Base-by-base conservation (phyloP, 2,113 vertebrate genomes). In the Sinocyclocheilus grahami region DNA sequence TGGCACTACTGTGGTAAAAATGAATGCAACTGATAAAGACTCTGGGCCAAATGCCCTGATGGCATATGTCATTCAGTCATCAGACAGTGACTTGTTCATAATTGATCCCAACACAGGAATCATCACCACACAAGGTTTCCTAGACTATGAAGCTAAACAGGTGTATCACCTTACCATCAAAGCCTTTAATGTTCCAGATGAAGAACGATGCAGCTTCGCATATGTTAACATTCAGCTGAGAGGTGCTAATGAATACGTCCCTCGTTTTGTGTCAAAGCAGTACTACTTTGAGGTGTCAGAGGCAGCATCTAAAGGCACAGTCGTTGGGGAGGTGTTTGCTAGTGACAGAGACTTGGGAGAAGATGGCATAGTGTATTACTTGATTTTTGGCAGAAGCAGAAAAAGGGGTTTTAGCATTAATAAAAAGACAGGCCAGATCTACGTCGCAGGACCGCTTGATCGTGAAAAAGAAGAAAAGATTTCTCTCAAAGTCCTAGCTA, bases 281-380 rank as follows among this genome's bases (percentile, higher is more conserved):
- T 99, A 99, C 93, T 97, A 97, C 92, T 99, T 99, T 93, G 97
- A 99, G 88, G 93, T 99, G 87, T 99, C 98, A 77, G 98, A 99
- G 94, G 97, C 97, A 24, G 97, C 97, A 65, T 89, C 96, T 86
- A 95, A 92, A 93, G 97, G 98, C 72, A 98, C 96, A 20, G 76
- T 96, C 82, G 93, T 99, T 16, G 98, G 98, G 20, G 97, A 99
- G 92, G 97, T 99, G 78, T 99, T 99, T 86, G 98, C 98, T 91
- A 98, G 97, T 24, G 98, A 99, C 93, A 96, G 98, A 60, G 98
- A 99, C 88, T 93, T 96, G 91, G 98, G 98, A 85, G 87, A 93
- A 1, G 97, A 99, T 67, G 98, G 98, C 86, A 94, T 97, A 86
- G 98, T 99, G n/a, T 96, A 96, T 86, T 99, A 99, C 91, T 93